Evolutionary conservation across 2,797 vertebrate species (phyloP).

Genomic region (Halcyon leucocephala): DNA sequence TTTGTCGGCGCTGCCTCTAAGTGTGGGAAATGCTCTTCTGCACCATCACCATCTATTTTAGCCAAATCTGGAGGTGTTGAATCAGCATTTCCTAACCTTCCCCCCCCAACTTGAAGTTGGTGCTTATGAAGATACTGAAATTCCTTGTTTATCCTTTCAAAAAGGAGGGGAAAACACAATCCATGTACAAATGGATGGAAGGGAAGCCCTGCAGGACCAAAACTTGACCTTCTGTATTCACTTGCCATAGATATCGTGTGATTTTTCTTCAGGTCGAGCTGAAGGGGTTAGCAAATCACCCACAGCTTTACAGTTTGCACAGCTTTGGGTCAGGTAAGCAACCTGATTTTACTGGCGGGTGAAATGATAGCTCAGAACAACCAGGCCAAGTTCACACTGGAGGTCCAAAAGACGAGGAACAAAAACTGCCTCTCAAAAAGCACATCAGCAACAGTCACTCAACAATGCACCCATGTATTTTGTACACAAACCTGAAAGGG

Average conservation of each 20-base stretch:
- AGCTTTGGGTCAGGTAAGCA: background rate
- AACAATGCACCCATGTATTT: fast-evolving
- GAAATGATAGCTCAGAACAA: fast-evolving
- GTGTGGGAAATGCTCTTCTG: fast-evolving
- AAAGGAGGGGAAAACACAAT: background rate
- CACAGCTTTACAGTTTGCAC: background rate
- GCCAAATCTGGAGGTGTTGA: background rate
- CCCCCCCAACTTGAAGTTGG: fast-evolving
- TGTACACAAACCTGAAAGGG: background rate
- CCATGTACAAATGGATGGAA: background rate
- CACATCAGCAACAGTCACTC: fast-evolving
- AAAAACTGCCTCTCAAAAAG: background rate
- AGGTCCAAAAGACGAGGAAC: background rate
- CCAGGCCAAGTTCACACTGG: background rate
- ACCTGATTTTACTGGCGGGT: background rate
- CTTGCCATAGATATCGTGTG: fast-evolving
- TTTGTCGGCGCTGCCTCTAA: fast-evolving
- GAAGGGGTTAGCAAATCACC: background rate
- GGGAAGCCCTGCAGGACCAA: background rate
- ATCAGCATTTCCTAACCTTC: background rate
- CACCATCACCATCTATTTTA: background rate
- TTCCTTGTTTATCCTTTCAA: background rate
- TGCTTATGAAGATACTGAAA: background rate
- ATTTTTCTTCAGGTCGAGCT: background rate
- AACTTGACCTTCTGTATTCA: background rate